Percentiles rank a stretch among this genome's conserved stretches.
Conservation (phyloP, 2,113 vertebrate species). For the Argyrosomus japonicus region DNA sequence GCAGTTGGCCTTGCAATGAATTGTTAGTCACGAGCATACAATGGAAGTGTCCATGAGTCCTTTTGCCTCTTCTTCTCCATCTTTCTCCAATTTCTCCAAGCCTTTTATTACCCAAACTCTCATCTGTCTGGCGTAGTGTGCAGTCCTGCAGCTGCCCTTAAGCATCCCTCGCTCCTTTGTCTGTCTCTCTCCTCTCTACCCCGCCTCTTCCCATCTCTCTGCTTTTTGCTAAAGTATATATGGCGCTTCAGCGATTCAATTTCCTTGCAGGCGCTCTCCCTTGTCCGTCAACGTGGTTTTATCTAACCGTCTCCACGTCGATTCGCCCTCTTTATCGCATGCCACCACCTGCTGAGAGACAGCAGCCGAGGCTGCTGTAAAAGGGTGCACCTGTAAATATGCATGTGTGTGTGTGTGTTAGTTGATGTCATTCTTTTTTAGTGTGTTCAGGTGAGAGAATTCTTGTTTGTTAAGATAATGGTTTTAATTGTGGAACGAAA, state of each 20-base stretch:
- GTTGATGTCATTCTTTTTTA: conserved; percentile 37
- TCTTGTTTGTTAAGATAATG: conserved; percentile 4
- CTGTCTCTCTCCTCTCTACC: conserved; percentile 29
- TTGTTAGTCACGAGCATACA: conserved; percentile 13
- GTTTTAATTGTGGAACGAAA: conserved; percentile 2
- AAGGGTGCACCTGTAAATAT: conserved; percentile 66
- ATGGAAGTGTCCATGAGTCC: conserved; percentile 20
- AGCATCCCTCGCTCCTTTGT: conserved; percentile 51
- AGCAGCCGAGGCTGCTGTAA: conserved; percentile 58
- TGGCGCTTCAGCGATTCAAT: conserved; percentile 93
- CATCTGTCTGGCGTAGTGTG: conserved; percentile 44
- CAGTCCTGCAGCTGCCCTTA: conserved; percentile 42
- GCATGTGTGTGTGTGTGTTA: conserved; percentile 20
- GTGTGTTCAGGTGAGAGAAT: not conserved
- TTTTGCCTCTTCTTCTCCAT: conserved; percentile 23
- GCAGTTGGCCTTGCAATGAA: conserved; percentile 15
- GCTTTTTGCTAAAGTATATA: conserved; percentile 86
- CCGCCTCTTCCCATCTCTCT: conserved; percentile 47
- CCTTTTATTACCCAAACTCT: conserved; percentile 55
- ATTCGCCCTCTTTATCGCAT: conserved; percentile 90
- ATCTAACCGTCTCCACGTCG: conserved; percentile 86
- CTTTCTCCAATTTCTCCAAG: conserved; percentile 28
- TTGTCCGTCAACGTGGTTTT: conserved; percentile 86
- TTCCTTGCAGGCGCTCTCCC: conserved; percentile 85
- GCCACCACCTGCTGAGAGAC: conserved; percentile 86